Evolutionary conservation across 2,113 vertebrate species (phyloP).

Genomic region (Trematocara stigmaticum): DNA sequence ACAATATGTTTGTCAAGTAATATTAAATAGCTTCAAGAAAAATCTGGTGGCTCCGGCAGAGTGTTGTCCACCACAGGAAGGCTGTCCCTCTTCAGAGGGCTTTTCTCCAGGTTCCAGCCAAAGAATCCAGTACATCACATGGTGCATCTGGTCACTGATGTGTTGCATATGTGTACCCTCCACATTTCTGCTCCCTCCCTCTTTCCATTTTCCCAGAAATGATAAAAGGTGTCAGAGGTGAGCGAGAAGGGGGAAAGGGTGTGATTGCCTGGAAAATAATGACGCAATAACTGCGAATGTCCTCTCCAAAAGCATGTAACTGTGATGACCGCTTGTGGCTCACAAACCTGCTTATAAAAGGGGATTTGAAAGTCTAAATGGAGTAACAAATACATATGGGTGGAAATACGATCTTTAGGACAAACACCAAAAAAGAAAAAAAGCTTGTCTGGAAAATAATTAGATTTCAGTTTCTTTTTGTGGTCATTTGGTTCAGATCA

Average conservation of each 20-base stretch:
- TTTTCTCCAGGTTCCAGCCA: neutral
- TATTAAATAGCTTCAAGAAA: neutral
- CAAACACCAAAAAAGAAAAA: neutral
- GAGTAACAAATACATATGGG: neutral
- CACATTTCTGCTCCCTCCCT: neutral
- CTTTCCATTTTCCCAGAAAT: neutral
- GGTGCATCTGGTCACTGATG: constrained; percentile 21
- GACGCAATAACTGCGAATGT: neutral
- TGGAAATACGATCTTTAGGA: neutral
- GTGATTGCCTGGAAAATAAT: constrained; percentile 11
- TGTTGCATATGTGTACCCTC: constrained; percentile 5
- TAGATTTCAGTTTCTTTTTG: neutral
- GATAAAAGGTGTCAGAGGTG: neutral
- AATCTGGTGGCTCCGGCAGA: neutral
- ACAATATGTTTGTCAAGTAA: neutral
- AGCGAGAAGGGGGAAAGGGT: neutral
- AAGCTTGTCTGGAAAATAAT: neutral
- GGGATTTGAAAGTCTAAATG: neutral
- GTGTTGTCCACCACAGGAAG: neutral
- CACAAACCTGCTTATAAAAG: neutral
- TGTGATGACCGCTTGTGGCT: neutral
- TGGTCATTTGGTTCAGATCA: neutral
- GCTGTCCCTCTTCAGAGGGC: neutral
- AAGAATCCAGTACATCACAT: neutral
- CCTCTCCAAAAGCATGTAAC: neutral